phyloP scores from a whole-genome alignment of 2,888 invertebrate species.

The Ophion ellenae region DNA sequence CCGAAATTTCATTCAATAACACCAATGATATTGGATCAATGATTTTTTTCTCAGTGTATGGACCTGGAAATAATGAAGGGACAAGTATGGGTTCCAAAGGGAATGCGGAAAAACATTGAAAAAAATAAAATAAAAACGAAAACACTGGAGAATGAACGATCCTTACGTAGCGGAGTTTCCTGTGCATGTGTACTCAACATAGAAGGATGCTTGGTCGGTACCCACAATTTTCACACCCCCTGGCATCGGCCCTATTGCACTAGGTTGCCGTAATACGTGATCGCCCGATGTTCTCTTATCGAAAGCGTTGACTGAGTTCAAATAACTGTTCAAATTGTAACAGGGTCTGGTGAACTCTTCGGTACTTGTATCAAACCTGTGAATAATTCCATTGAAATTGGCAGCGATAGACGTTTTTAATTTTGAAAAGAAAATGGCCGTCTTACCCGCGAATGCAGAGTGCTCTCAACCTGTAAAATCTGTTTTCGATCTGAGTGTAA shows the following conservation, averaged over 20 bases:
- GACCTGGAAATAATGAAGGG: too few species aligned
- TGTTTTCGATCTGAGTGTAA: too few species aligned
- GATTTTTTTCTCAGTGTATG: too few species aligned
- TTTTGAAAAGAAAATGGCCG: too few species aligned
- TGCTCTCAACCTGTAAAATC: too few species aligned
- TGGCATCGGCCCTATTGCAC: background rate
- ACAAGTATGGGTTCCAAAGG: too few species aligned
- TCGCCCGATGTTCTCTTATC: background rate
- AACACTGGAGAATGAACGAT: background rate
- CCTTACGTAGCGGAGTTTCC: background rate
- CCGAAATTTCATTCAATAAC: too few species aligned
- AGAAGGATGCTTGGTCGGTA: background rate
- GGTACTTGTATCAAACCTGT: background rate
- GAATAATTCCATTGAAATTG: background rate
- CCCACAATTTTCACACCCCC: background rate
- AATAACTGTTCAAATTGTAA: background rate
- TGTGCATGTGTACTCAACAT: background rate
- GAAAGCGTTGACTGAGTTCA: background rate
- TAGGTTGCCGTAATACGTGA: background rate
- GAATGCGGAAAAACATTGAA: background rate
- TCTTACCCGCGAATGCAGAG: too few species aligned
- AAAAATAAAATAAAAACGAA: background rate
- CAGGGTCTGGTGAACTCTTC: background rate
- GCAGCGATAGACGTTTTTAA: too few species aligned
- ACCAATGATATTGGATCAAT: too few species aligned